Percentiles rank a stretch among this genome's conserved stretches.
phyloP scores from a whole-genome alignment of 2,888 invertebrate genomes.

The Melieria picta region DNA sequence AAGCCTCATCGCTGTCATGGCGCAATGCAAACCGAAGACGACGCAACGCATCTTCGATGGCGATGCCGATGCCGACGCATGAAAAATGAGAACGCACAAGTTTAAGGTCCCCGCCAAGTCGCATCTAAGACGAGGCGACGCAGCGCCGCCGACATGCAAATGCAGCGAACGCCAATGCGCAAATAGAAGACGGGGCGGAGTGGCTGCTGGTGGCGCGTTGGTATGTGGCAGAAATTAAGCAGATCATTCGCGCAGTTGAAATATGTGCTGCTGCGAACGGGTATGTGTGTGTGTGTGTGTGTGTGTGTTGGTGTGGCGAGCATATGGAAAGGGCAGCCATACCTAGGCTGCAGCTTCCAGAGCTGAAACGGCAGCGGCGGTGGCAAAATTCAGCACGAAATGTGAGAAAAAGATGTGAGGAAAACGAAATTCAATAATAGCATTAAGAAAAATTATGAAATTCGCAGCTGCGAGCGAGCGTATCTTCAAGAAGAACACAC shows the following conservation, averaged over 20 bases:
- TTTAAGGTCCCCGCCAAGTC: background rate
- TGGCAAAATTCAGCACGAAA: constrained; percentile 16
- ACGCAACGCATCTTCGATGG: background rate
- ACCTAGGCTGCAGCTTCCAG: background rate
- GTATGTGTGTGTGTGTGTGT: background rate
- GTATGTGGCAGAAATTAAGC: constrained; percentile 18
- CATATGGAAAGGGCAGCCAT: background rate
- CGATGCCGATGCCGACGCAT: background rate
- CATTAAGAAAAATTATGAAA: background rate
- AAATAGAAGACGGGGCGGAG: constrained; percentile 19
- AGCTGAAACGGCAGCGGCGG: background rate
- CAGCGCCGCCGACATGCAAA: constrained; percentile 22
- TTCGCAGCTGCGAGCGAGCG: too few relatives aligned
- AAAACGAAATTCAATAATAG: constrained; percentile 4
- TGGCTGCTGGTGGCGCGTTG: constrained; percentile 3
- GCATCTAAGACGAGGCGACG: background rate
- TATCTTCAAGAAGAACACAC: background rate
- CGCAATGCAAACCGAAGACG: too few relatives aligned
- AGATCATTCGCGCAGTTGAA: constrained; percentile 19
- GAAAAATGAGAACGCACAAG: constrained; percentile 5
- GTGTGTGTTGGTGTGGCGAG: background rate
- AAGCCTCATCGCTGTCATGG: too few relatives aligned
- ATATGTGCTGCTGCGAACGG: background rate
- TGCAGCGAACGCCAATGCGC: constrained; percentile 24
- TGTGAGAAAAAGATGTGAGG: background rate